Evolutionary conservation across 2,888 invertebrate species (phyloP).

Genomic region (Eupithecia tripunctaria): DNA sequence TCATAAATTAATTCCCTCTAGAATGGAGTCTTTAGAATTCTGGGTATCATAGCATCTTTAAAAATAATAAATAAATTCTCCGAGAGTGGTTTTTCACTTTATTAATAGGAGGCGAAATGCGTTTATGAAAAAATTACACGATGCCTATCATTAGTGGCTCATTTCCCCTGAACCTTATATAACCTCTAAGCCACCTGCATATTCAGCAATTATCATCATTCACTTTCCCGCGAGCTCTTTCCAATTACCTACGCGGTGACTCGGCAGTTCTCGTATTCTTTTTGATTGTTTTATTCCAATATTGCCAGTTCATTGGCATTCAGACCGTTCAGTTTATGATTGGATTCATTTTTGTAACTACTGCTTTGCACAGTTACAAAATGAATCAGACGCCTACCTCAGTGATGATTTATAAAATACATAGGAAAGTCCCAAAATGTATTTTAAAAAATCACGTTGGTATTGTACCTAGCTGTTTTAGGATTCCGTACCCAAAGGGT

Average conservation of each 20-base stretch:
- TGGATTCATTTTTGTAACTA: not conserved
- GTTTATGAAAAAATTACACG: not conserved
- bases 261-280: conserved; percentile 1
- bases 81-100: not conserved
- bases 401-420: no score
- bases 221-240: not conserved
- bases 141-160: not conserved
- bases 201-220: not conserved
- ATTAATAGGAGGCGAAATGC: not conserved
- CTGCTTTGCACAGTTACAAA: not conserved
- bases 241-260: conserved; percentile 2
- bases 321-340: not conserved
- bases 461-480: not conserved
- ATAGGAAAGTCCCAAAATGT: no score
- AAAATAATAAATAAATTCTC: not conserved
- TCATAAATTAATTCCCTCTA: conserved; percentile 19
- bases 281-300: not conserved
- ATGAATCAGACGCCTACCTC: not conserved
- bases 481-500: no score
- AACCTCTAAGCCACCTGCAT: not conserved
- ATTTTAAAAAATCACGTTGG: no score
- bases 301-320: not conserved
- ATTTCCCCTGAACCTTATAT: not conserved
- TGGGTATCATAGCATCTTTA: not conserved
- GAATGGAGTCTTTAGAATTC: conserved; percentile 20